Base-by-base conservation (phyloP, 2,113 vertebrate species). In the Hydrochoerus hydrochaeris region DNA sequence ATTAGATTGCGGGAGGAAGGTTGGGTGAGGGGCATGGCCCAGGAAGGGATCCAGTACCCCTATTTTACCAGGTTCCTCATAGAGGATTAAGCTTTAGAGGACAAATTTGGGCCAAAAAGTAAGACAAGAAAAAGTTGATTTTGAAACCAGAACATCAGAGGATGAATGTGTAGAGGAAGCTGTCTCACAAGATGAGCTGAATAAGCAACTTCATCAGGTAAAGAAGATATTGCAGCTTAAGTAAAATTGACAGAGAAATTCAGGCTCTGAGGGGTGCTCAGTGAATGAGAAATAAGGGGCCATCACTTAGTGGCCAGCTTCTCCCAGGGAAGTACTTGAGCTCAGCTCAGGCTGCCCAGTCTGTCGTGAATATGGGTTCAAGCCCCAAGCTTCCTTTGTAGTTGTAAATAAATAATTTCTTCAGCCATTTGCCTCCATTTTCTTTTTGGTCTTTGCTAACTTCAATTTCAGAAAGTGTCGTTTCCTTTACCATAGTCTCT, bases 281-380 rank as follows among this genome's bases (percentile, higher is more conserved):
- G 0, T 52, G 58, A 81, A 26, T 41, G 44, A 92, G 32, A 46
- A 17, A 13, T 11, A 8, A 19, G 82, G 58, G 11, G 26, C 5
- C 38, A 7, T 32, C 7, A 4, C 2, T n/a, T 12, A 44, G 26
- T 3, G 5, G 1, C 1, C 4, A n/a, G 35, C 3, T 38, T 38
- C 38, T 69, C 26, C 12, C 17, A 1, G 2, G 24, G 46, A 88
- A 19, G 17, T 20, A 4, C 0, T 78, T 26, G 12, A 32, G 24
- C 3, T 67, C 44, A 52, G 38, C 28, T 10, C 22, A 28, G 14
- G 19, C 22, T 38, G 44, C 13, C 28, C 35, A 30, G 28, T 69
- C 41, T 5, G 32, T 8, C 32, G 10, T 9, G 49, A 89, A 63
- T 6, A 1, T 54, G 11, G 9, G 11, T 5, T 91, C 16, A 26